These are phyloP conservation scores for Poeciliopsis paucimaculata DNA, from an alignment of 2,797 vertebrate genomes.

Conservation along the genomic window DNA sequence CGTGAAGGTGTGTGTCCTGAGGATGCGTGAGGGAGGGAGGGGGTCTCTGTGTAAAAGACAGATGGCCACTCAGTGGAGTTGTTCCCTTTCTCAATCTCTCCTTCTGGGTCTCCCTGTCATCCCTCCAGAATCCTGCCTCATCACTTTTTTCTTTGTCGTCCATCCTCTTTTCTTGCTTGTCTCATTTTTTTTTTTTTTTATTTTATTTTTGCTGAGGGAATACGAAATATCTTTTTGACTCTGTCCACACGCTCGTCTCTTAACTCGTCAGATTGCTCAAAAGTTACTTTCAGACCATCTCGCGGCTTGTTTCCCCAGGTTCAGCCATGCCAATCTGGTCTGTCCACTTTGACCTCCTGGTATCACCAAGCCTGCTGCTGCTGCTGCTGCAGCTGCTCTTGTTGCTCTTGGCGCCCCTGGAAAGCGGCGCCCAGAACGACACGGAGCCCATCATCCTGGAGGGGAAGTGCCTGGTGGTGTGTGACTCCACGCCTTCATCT, in stretches of 20 bases:
- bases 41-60: constrained; percentile 76
- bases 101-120: constrained; percentile 72
- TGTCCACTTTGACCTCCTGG: constrained; percentile 44
- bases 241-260: constrained; percentile 52
- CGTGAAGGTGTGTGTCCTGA: constrained; percentile 42
- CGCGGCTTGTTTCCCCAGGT: constrained; percentile 11
- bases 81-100: constrained; percentile 76
- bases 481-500: constrained; percentile 82
- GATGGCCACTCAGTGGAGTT: constrained; percentile 86
- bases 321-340: constrained; percentile 58
- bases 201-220: constrained; percentile 61
- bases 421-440: constrained; percentile 79
- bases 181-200: constrained; percentile 34
- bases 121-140: constrained; percentile 76
- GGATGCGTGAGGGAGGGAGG: constrained; percentile 46
- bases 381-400: constrained; percentile 54
- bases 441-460: constrained; percentile 86
- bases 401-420: constrained; percentile 64
- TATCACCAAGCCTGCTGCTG: constrained; percentile 64
- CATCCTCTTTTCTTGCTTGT: constrained; percentile 28
- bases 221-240: constrained; percentile 39
- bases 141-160: constrained; percentile 42
- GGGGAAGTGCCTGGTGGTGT: constrained; percentile 85
- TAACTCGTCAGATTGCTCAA: constrained; percentile 18
- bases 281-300: constrained; percentile 31